These are phyloP conservation scores for Lampropteryx suffumata DNA, from an alignment of 2,888 invertebrate species.

Conservation along the genomic window DNA sequence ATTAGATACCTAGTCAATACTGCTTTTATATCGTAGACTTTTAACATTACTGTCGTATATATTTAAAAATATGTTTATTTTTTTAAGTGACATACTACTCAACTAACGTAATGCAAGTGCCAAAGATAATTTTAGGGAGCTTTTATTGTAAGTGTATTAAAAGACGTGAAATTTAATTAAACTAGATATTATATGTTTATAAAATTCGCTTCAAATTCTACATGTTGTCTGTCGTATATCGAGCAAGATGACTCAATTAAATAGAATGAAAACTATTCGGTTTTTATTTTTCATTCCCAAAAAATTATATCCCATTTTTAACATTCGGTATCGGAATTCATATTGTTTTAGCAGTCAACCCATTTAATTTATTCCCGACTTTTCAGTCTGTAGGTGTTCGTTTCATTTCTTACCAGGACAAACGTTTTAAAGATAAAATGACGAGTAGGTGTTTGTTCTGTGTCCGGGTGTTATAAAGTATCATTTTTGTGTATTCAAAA, in stretches of 20 bases:
- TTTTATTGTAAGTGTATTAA: conserved; percentile 61
- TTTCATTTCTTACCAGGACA: too few species aligned
- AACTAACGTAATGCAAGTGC: conserved; percentile 68
- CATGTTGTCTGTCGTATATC: conserved; percentile 68
- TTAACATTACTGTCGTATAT: background rate
- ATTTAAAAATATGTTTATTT: conserved; percentile 13
- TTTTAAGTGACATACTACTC: conserved; percentile 28
- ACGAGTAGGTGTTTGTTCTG: too few species aligned
- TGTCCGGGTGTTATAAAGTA: too few species aligned
- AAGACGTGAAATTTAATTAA: conserved; percentile 36
- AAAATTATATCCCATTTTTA: too few species aligned
- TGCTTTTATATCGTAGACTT: background rate
- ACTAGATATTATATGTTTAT: conserved; percentile 49
- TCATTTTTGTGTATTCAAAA: too few species aligned
- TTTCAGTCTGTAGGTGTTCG: too few species aligned
- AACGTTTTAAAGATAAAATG: too few species aligned
- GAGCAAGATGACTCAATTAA: conserved; percentile 66
- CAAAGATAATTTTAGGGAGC: conserved; percentile 75
- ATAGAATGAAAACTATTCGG: conserved; percentile 50
- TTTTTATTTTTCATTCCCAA: conserved; percentile 35
- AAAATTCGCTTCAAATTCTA: conserved; percentile 63
- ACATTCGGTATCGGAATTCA: too few species aligned
- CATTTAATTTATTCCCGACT: too few species aligned
- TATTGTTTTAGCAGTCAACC: too few species aligned
- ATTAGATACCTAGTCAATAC: too few species aligned